Conservation (phyloP, 2,113 vertebrate species). For the Turnix velox region DNA sequence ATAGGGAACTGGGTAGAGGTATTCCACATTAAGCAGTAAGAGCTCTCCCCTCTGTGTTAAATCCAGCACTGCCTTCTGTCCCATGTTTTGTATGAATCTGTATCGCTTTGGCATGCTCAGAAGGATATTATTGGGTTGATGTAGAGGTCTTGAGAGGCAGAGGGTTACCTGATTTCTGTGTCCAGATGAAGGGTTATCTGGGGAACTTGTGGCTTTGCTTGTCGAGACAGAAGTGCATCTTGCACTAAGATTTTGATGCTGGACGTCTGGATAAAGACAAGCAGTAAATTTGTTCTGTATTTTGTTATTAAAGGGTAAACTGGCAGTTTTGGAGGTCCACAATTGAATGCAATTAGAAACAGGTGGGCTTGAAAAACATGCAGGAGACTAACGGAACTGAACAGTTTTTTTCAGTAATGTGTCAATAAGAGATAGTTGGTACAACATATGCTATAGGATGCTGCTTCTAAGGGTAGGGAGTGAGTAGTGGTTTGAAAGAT, state of each 20-base stretch:
- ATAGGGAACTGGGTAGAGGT: background rate
- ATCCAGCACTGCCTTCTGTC: background rate
- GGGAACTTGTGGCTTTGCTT: background rate
- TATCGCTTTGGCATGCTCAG: rapidly evolving
- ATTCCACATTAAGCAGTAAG: rapidly evolving
- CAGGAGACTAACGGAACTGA: background rate
- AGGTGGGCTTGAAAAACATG: background rate
- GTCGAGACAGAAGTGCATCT: background rate
- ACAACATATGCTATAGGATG: background rate
- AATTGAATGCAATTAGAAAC: background rate
- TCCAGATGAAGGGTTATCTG: background rate
- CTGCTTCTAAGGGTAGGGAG: background rate
- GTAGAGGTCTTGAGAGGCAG: background rate
- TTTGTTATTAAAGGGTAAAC: background rate
- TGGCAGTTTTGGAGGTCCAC: background rate
- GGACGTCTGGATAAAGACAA: too few species aligned
- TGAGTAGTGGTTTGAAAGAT: background rate
- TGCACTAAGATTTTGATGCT: background rate
- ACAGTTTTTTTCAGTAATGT: too few species aligned
- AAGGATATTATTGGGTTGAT: background rate
- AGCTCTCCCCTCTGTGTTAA: background rate
- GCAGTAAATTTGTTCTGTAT: background rate
- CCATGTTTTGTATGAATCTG: background rate
- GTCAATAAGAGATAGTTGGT: background rate
- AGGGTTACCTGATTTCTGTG: rapidly evolving